Evolutionary conservation across 2,888 invertebrate genomes (phyloP).

Genomic region (Caenorhabditis japonica): DNA sequence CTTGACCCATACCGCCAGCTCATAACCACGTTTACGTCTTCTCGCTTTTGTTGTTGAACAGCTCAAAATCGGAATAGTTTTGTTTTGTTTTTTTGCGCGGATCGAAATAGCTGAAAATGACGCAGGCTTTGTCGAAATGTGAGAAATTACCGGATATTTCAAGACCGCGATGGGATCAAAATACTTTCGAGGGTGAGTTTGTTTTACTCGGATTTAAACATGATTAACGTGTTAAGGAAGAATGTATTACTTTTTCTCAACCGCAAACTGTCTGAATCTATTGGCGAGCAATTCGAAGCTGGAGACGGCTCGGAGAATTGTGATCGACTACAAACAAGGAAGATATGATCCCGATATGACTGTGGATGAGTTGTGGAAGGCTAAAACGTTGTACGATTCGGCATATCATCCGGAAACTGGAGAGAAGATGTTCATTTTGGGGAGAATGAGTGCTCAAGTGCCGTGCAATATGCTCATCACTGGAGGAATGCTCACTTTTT

Average conservation of each 20-base stretch:
- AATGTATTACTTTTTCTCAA: conserved; percentile 88
- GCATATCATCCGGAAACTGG: conserved; percentile 98
- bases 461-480: conserved; percentile 97
- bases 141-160: conserved; percentile 53
- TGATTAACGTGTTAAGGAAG: conserved; percentile 82
- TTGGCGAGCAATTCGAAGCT: conserved; percentile 84
- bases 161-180: conserved; percentile 89
- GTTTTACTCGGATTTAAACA: too few species aligned
- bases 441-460: conserved; percentile 94
- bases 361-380: conserved; percentile 88
- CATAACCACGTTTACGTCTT: too few species aligned
- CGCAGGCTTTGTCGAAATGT: conserved; percentile 34
- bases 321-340: conserved; percentile 84
- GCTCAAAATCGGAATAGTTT: too few species aligned
- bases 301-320: conserved; percentile 85
- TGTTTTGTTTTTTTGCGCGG: too few species aligned
- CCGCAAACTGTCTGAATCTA: conserved; percentile 93
- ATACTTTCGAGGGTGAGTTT: conserved; percentile 43
- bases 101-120: too few species aligned
- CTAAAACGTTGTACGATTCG: conserved; percentile 94
- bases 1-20: too few species aligned
- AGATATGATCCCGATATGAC: conserved; percentile 81
- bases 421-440: conserved; percentile 91
- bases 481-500: conserved; percentile 96
- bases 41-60: too few species aligned